Conservation (phyloP, 2,888 invertebrate species). For the Callyntrura guangdongensis region DNA sequence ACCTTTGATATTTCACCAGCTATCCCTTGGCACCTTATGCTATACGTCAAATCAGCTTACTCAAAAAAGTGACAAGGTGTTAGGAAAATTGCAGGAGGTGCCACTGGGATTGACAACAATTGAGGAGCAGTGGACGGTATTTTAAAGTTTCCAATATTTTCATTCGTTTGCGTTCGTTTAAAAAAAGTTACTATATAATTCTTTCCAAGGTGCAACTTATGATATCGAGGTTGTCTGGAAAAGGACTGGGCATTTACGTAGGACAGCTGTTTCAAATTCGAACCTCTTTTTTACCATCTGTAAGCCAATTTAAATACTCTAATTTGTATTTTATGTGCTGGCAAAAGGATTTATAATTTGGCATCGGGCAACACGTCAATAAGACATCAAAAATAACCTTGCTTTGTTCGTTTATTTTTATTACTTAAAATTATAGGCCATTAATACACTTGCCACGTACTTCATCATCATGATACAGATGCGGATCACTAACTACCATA, state of each 20-base stretch:
- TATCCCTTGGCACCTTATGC: slow-evolving; percentile 2
- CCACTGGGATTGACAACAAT: slow-evolving; percentile 13
- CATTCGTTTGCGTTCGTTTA: too few species aligned
- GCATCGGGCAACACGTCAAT: too few species aligned
- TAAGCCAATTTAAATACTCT: slow-evolving; percentile 22
- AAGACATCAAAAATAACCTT: not conserved
- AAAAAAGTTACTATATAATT: not conserved
- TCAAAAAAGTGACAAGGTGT: slow-evolving; percentile 15
- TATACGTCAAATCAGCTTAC: slow-evolving; percentile 11
- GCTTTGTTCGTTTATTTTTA: not conserved
- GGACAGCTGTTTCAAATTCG: slow-evolving; percentile 61
- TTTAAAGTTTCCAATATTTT: too few species aligned
- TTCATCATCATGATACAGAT: slow-evolving; percentile 61
- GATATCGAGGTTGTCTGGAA: slow-evolving; percentile 22
- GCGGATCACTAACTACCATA: slow-evolving; percentile 68
- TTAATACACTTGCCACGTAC: slow-evolving; percentile 58
- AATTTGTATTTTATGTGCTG: not conserved
- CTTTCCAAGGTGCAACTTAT: slow-evolving; percentile 33
- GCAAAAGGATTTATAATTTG: not conserved
- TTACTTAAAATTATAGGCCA: slow-evolving; percentile 35
- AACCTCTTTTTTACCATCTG: slow-evolving; percentile 43
- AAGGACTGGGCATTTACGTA: slow-evolving; percentile 53
- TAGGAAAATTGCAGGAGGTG: slow-evolving; percentile 42
- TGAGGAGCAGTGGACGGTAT: slow-evolving; percentile 61
- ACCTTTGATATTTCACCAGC: slow-evolving; percentile 1